Conservation (phyloP, 2,797 vertebrate genomes). For the Chiroxiphia lanceolata region DNA sequence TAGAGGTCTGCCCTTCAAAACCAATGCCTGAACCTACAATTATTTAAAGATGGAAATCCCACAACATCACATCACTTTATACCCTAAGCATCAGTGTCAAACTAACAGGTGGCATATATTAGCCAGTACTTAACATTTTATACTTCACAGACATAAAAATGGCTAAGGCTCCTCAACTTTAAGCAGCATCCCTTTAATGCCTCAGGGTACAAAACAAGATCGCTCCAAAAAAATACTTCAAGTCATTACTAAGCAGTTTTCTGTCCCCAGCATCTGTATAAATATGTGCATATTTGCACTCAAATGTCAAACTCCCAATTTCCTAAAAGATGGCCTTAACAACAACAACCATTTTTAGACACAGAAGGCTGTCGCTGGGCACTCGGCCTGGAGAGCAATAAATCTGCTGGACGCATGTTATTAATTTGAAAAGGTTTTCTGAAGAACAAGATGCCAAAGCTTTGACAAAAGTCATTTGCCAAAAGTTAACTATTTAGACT, state of each 20-base stretch:
- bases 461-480: constrained; percentile 43
- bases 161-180: background rate
- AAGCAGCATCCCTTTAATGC: background rate
- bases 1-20: background rate
- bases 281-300: constrained; percentile 8
- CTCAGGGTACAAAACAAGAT: background rate
- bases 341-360: constrained; percentile 53
- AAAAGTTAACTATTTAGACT: constrained; percentile 25
- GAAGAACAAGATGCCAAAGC: constrained; percentile 48
- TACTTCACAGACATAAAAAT: background rate
- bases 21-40: background rate
- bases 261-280: background rate
- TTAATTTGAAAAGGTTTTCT: constrained; percentile 58
- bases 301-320: constrained; percentile 18
- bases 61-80: background rate
- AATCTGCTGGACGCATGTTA: constrained; percentile 29
- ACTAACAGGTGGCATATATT: background rate
- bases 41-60: background rate
- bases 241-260: background rate
- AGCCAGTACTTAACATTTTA: background rate
- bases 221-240: background rate
- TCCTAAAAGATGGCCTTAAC: constrained; percentile 43
- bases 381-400: constrained; percentile 41
- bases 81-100: background rate
- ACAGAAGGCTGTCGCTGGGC: background rate